Evolutionary conservation across 2,797 vertebrate genomes (phyloP), one percentile per base, ranked within the genome.

Genomic region (Dryobates pubescens): DNA sequence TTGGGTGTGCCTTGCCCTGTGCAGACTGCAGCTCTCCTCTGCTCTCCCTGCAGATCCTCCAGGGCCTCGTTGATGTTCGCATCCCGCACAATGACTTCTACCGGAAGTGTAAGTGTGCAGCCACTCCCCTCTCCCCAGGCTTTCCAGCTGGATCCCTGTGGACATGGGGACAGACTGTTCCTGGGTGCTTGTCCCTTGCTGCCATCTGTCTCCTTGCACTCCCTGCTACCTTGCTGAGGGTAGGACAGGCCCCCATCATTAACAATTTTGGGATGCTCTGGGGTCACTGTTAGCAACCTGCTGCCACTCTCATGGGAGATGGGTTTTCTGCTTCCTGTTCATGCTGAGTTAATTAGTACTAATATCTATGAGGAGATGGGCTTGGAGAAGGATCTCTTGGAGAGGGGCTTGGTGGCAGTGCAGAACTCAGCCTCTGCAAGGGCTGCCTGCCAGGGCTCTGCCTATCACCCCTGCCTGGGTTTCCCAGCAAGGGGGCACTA

Each of bases 71-170:
- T 0, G 99, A 99, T 3, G 99, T 99, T 76, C 98, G 98, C 71
- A 97, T 99, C 94, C 98, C 99, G 75, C 99, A 99, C 96, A 99
- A 99, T 80, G 97, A 97, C 51, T 99, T 99, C 96, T 99, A 99
- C 89, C 96, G 98, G 64, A 98, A 99, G 97, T 9, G 99, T 99
- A 92, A 97, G 98, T 98, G 27, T 3, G 4, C 1, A 5, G n/a
- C 3, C 3, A 30, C 73, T 47, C 75, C 89, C 36, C 34, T 56
- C 47, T 69, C 23, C 0, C 24, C 6, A 9, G 58, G 41, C 57
- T 82, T 64, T 72, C 45, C 43, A 24, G 17, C 23, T 7, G 2
- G 36, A 43, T 26, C 24, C 41, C 61, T 0, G 0, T 51, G 32
- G 47, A 6, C 0, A 0, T 36, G 34, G 32, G 41, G n/a, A 34